These are phyloP conservation scores for Dallia pectoralis DNA, from an alignment of 2,797 vertebrate species.

Conservation along the genomic window DNA sequence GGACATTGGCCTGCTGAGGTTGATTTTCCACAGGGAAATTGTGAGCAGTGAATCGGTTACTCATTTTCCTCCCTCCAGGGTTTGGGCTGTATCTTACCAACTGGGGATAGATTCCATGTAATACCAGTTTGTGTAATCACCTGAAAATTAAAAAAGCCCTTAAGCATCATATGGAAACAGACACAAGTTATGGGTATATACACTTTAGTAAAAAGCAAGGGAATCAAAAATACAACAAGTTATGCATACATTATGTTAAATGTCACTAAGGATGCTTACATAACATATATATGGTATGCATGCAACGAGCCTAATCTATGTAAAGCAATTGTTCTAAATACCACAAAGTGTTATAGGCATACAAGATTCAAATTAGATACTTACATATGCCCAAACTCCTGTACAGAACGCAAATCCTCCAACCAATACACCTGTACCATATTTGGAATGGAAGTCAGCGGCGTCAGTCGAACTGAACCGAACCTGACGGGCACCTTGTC, in stretches of 20 bases:
- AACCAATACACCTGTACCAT: slow-evolving; percentile 58
- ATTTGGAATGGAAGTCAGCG: slow-evolving; percentile 68
- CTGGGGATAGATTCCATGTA: slow-evolving; percentile 73
- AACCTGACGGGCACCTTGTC: slow-evolving; percentile 65
- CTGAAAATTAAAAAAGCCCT: slow-evolving; percentile 44
- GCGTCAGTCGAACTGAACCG: slow-evolving; percentile 55
- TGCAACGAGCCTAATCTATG: too few species aligned
- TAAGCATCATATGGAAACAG: not conserved
- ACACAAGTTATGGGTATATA: not conserved
- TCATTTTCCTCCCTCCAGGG: slow-evolving; percentile 63
- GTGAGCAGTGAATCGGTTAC: slow-evolving; percentile 30
- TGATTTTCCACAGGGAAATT: not conserved
- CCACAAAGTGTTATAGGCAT: not conserved
- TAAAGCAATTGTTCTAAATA: not conserved
- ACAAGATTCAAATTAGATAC: slow-evolving; percentile 27
- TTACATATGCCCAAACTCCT: slow-evolving; percentile 71
- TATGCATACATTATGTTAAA: too few species aligned
- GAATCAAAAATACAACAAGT: not conserved
- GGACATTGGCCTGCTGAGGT: slow-evolving; percentile 15
- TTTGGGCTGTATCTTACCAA: slow-evolving; percentile 71
- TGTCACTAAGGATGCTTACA: too few species aligned
- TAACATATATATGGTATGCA: too few species aligned
- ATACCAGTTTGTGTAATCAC: slow-evolving; percentile 74
- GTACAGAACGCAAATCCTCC: slow-evolving; percentile 63
- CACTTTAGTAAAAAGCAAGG: not conserved